Evolutionary conservation across 2,113 vertebrate genomes (phyloP), one percentile per base, ranked within the genome.

Genomic region (Trinectes maculatus): DNA sequence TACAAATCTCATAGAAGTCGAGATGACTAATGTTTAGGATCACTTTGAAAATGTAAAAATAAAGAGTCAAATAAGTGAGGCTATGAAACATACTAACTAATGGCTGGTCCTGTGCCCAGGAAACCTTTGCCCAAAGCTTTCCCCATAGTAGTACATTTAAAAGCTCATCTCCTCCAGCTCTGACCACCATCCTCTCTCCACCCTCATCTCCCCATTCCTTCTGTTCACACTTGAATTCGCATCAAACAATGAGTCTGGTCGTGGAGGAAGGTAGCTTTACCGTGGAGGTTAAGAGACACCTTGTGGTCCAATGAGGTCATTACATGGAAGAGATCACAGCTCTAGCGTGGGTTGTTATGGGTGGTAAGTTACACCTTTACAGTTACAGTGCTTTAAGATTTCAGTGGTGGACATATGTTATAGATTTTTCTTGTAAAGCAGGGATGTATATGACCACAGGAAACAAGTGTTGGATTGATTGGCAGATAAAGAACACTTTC

Each of bases 211-310:
- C 47, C 16, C 16, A 13, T 44, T 43, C 16, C 19, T 13, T 33
- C 46, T 43, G 39, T 16, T 56, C 43, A 10, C 46, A 37, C 8
- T 11, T 29, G 29, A n/a, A n/a, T n/a, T n/a, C n/a, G n/a, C 40
- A 51, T 60, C 29, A 60, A 61, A 36, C 57, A 24, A 28, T 15
- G 36, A 18, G 44, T 24, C 56, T 49, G 29, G 8, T 36, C 24
- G 19, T 22, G 42, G 55, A 58, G 6, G 9, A 40, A 22, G 25
- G 15, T 4, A 28, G 13, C 7, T 72, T 36, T 74, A 15, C n/a
- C 24, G 49, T 91, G 83, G 91, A 89, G 82, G 71, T 71, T 49
- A 85, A 90, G 92, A 87, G 92, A 88, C 92, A 77, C 83, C 92
- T 85, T 72, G 87, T 92, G 92, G 85, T 77, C 81, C 56, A n/a